Conservation (phyloP, 2,797 vertebrate species). For the Brachyalestes nurse region DNA sequence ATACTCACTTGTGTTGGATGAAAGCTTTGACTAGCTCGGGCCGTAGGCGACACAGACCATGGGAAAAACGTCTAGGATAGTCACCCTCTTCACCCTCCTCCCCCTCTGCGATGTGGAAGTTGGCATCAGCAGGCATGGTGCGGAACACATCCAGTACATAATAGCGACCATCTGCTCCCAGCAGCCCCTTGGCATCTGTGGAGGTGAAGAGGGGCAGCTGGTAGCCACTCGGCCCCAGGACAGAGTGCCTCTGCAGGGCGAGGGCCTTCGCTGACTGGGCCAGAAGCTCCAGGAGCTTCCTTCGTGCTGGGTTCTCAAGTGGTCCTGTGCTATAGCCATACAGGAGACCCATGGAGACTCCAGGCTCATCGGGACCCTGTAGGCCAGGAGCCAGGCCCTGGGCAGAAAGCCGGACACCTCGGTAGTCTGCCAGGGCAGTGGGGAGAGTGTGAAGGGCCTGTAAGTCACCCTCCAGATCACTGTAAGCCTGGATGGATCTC, state of each 20-base stretch:
- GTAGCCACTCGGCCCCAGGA: constrained; percentile 66
- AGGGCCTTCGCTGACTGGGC: constrained; percentile 76
- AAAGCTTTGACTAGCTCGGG: constrained; percentile 80
- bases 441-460: constrained; percentile 82
- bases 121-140: constrained; percentile 80
- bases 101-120: constrained; percentile 71
- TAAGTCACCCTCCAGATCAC: constrained; percentile 69
- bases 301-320: constrained; percentile 75
- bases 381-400: constrained; percentile 84
- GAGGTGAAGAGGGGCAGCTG: constrained; percentile 80
- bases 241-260: constrained; percentile 71
- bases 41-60: constrained; percentile 79
- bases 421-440: constrained; percentile 83
- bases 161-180: constrained; percentile 81
- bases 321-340: constrained; percentile 75
- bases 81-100: constrained; percentile 31
- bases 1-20: constrained; percentile 81
- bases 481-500: constrained; percentile 78
- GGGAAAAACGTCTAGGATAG: constrained; percentile 66
- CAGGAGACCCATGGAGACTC: constrained; percentile 71
- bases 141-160: constrained; percentile 84
- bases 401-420: constrained; percentile 82
- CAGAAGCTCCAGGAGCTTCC: constrained; percentile 72
- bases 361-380: constrained; percentile 71
- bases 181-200: constrained; percentile 80